phyloP scores from a whole-genome alignment of 2,113 vertebrate species.

The Gobiocypris rarus region DNA sequence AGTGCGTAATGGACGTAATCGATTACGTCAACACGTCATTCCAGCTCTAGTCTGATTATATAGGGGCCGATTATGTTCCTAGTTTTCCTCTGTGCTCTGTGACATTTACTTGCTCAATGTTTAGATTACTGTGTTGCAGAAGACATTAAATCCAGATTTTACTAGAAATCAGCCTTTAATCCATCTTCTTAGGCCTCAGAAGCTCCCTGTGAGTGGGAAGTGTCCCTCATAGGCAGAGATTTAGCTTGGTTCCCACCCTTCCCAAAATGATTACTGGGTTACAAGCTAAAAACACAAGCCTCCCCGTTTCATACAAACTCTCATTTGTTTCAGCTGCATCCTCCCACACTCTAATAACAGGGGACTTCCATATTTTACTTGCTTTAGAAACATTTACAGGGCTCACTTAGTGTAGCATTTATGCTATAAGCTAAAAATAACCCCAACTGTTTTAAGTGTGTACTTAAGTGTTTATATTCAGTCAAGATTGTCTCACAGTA shows the following conservation, averaged over 20 bases:
- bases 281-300: conserved; percentile 45
- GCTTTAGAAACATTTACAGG: conserved; percentile 27
- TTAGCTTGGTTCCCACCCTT: conserved; percentile 37
- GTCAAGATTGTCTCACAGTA: not conserved
- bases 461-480: conserved; percentile 6
- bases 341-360: conserved; percentile 54
- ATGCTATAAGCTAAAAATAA: conserved; percentile 48
- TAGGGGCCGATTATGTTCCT: not conserved
- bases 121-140: conserved; percentile 9
- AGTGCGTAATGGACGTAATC: no score
- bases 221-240: conserved; percentile 51
- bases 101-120: not conserved
- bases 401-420: conserved; percentile 30
- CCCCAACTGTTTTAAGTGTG: conserved; percentile 3
- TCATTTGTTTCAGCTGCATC: conserved; percentile 27
- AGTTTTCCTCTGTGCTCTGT: not conserved
- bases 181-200: conserved; percentile 58
- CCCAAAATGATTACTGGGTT: conserved; percentile 53
- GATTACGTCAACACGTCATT: no score
- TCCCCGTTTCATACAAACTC: conserved; percentile 26
- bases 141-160: conserved; percentile 70
- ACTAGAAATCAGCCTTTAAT: conserved; percentile 70
- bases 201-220: conserved; percentile 55
- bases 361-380: conserved; percentile 28
- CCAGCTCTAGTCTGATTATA: not conserved